Evolutionary conservation across 2,113 vertebrate genomes (phyloP), one percentile per base, ranked within the genome.

Genomic region (Limanda limanda): DNA sequence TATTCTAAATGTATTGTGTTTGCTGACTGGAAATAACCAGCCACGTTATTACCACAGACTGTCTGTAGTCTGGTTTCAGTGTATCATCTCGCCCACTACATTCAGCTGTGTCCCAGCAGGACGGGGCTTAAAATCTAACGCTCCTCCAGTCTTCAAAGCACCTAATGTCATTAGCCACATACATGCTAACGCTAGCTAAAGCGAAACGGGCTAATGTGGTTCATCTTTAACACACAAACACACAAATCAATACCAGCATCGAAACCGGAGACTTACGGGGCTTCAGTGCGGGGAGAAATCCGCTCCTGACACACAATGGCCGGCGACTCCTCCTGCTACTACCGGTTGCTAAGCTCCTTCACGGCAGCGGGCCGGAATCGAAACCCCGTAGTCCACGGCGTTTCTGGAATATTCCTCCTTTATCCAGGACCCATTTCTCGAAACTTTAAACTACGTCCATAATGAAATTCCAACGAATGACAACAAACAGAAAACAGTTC

Each of bases 371-470:
- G 91, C 92, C 89, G 31, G 31, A 31, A 31, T 76, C 78, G 24
- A 86, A 87, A 68, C 71, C 76, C 67, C 73, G 88, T 21, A 71
- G 78, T 86, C 80, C 74, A 52, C 84, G 72, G 85, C 61, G 74
- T 82, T 91, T 92, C 91, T 85, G 61, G 82, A 94, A 91, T 14
- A 24, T 89, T 92, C 87, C 70, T 73, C 60, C 37, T 60, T 89
- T 86, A 95, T 27, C 94, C 94, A 2, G 94, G 91, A 61, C 86
- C 92, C 93, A 95, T 94, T 67, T 86, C 79, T 74, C 40, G 11
- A 14, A 2, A 45, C 14, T 11, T 57, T 12, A 8, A 14, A 20
- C 4, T 1, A 14, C 5, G 17, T 51, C 20, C 20, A 13, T 3
- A 14, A 6, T 24, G 9, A 58, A n/a, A 27, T 5, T 9, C 0